Base-by-base conservation (phyloP, 2,888 invertebrate genomes). In the Caenorhabditis becei region DNA sequence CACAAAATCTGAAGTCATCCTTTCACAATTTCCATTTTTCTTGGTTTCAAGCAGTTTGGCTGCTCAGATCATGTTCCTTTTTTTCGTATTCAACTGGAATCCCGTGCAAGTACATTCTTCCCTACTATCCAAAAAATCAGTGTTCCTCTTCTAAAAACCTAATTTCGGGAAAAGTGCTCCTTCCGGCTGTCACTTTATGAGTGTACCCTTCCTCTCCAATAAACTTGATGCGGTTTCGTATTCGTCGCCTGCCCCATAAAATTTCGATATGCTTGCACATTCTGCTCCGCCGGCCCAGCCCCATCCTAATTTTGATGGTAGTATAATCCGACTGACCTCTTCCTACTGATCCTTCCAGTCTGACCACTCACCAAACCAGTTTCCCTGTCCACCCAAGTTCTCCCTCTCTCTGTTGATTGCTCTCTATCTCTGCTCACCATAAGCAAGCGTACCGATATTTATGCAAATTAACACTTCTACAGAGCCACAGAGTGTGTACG, bases 381-480 rank as follows among this genome's bases (percentile, higher is more conserved):
- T 14, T 32, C 23, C 49, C 35, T 58, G 32, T 44, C 1, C 28
- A 26, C 53, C 44, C 23, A 32, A 10, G 32, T 32, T 32, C 5
- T 53, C n/a, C n/a, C 58, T 16, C 49, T 62, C 41, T 49, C 49
- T 61, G n/a, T 56, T 44, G 32, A 18, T 41, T 59, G 3, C 24
- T 28, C 41, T 62, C 61, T 23, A 20, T 32, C 26, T 32, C 59
- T 47, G 47, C 23, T 23, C 20, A 18, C 28, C 18, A 41, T 16
- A 26, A 28, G n/a, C 54, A 20, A 37, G 51, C 44, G 53, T 66
- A 49, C 59, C 69, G 69, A 44, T 53, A 61, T 74, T 74, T 74
- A 74, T 74, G 74, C 74, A 74, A 74, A 74, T 74, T 74, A 74
- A 74, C 74, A 74, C 74, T 74, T 74, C 26, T 16, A 28, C 32